phyloP scores from a whole-genome alignment of 2,113 vertebrate species.

The Daubentonia madagascariensis region DNA sequence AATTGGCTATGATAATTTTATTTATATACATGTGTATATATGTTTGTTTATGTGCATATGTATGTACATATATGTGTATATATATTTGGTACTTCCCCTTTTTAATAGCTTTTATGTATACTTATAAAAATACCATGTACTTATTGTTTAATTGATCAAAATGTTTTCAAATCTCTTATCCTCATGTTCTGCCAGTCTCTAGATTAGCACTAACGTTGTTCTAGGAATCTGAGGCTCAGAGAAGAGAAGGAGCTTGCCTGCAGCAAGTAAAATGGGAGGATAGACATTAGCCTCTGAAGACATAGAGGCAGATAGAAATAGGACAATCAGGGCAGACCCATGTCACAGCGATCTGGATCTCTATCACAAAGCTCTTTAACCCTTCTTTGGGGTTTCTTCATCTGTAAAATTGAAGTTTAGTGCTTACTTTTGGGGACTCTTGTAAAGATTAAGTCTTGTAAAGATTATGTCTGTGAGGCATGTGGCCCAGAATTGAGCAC shows the following conservation, averaged over 20 bases:
- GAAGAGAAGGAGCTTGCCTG: neutral
- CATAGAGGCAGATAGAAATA: neutral
- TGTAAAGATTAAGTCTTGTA: neutral
- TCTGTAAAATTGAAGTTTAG: neutral
- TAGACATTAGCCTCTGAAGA: neutral
- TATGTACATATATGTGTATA: neutral
- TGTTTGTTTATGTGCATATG: neutral
- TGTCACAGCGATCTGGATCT: neutral
- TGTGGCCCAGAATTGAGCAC: neutral
- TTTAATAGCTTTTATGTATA: neutral
- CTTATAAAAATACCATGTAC: neutral
- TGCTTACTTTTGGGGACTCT: neutral
- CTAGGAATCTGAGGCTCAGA: neutral
- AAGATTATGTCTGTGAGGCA: neutral
- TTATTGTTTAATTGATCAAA: neutral
- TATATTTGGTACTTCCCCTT: neutral
- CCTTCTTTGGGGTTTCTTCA: neutral
- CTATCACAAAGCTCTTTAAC: neutral
- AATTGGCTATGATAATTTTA: neutral
- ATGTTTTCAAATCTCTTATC: neutral
- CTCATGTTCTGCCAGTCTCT: neutral
- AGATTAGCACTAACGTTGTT: neutral
- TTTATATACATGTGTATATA: neutral
- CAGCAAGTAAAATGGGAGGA: neutral
- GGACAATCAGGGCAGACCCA: fast-evolving